Conservation (phyloP, 2,888 invertebrate species). For the Dolichopus griseipennis region DNA sequence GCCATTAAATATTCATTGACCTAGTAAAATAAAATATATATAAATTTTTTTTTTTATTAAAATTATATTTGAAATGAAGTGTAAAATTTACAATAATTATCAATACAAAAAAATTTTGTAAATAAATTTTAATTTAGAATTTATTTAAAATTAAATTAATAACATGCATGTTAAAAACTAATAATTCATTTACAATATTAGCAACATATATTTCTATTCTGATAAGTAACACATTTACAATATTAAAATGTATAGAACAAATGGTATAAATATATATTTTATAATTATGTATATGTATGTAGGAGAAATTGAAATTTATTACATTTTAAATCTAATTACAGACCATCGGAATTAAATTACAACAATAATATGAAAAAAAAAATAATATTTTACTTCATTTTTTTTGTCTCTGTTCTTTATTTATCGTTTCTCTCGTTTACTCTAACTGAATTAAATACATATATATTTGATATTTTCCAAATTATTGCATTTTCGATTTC, state of each 20-base stretch:
- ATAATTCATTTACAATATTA: not conserved
- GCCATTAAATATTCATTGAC: too few species aligned
- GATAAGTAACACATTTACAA: not conserved
- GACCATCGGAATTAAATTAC: not conserved
- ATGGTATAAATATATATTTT: not conserved
- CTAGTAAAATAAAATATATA: too few species aligned
- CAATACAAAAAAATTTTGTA: too few species aligned
- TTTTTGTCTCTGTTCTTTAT: not conserved
- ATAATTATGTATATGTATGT: too few species aligned
- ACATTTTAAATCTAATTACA: not conserved
- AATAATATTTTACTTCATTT: not conserved
- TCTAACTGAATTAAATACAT: too few species aligned
- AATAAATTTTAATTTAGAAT: too few species aligned
- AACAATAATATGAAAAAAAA: not conserved
- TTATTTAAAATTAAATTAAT: too few species aligned
- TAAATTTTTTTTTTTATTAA: too few species aligned
- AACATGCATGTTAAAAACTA: not conserved
- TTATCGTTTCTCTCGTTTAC: not conserved
- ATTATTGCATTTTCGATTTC: constrained; percentile 1
- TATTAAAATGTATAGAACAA: not conserved
- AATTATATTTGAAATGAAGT: too few species aligned
- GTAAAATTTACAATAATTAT: too few species aligned
- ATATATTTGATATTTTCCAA: not conserved
- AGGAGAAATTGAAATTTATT: not conserved
- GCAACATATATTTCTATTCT: not conserved